These are phyloP conservation scores for Pseudotriccus pelzelni DNA, from an alignment of 2,797 vertebrate genomes.

Conservation along the genomic window DNA sequence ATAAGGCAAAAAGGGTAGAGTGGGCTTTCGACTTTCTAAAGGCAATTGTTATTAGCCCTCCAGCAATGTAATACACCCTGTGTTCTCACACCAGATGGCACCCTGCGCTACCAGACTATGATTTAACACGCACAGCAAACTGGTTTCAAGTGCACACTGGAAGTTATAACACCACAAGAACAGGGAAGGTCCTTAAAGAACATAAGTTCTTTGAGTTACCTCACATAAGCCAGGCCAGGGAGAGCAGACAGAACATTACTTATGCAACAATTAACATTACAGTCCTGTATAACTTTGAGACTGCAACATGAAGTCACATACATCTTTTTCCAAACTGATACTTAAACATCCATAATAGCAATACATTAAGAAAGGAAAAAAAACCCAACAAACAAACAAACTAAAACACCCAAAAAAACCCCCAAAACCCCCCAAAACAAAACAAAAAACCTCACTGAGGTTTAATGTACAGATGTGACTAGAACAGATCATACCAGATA, in stretches of 20 bases:
- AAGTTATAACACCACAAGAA: not conserved
- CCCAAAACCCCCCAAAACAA: too few relatives aligned
- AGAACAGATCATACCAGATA: not conserved
- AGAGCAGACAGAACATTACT: not conserved
- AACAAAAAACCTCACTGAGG: not conserved
- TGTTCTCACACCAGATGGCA: not conserved
- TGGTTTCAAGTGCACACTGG: not conserved
- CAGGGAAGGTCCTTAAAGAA: not conserved
- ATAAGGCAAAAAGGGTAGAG: not conserved
- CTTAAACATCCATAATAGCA: not conserved
- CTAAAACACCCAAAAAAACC: too few relatives aligned
- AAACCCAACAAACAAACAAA: too few relatives aligned
- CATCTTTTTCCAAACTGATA: not conserved
- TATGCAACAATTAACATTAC: not conserved
- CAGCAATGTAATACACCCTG: accelerated
- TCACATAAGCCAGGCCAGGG: not conserved
- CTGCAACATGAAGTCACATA: not conserved
- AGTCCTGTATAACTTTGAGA: not conserved
- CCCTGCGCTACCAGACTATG: not conserved
- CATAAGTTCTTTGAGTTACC: not conserved
- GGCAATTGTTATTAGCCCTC: accelerated
- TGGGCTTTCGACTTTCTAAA: not conserved
- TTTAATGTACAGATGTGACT: not conserved
- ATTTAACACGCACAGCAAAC: not conserved
- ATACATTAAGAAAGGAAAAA: not conserved